A percentile compares a stretch with the other conserved stretches of the same genome.
Evolutionary conservation across 1,140 invertebrate species (phyloP).

Genomic region (Leucophenga varia): DNA sequence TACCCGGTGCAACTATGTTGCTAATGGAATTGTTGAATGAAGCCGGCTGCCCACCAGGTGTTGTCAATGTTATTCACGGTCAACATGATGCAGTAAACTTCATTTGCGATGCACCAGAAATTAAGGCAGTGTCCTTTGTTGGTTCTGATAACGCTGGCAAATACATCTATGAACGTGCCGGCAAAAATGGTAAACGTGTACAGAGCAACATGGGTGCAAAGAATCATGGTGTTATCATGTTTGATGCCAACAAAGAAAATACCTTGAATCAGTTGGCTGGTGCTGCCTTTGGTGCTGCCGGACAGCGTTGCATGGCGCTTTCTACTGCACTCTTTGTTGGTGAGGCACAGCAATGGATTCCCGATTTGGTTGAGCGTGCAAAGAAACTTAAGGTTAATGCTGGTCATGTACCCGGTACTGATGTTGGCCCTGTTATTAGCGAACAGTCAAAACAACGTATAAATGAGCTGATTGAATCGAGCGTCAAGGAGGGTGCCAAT

Average conservation of each 20-base stretch:
- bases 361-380: constrained; percentile 86
- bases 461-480: constrained; percentile 78
- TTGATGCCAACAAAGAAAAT: constrained; percentile 97
- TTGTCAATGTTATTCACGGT: constrained; percentile 85
- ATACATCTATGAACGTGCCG: constrained; percentile 93
- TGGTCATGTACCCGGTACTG: constrained; percentile 86
- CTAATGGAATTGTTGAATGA: constrained; percentile 69
- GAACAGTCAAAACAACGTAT: constrained; percentile 88
- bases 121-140: constrained; percentile 97
- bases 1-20: constrained; percentile 95
- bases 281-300: constrained; percentile 93
- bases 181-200: constrained; percentile 87
- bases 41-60: constrained; percentile 77
- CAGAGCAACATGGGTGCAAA: constrained; percentile 99
- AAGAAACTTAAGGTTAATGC: constrained; percentile 92
- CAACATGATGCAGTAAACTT: constrained; percentile 93
- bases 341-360: constrained; percentile 91
- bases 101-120: constrained; percentile 94
- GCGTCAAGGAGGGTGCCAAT: constrained; percentile 85
- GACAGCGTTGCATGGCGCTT: constrained; percentile 97
- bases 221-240: constrained; percentile 96
- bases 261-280: constrained; percentile 92
- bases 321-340: constrained; percentile 97
- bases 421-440: constrained; percentile 97
- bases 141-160: constrained; percentile 95